Evolutionary conservation across 2,797 vertebrate genomes (phyloP).

Genomic region (Sebastes nivosus): DNA sequence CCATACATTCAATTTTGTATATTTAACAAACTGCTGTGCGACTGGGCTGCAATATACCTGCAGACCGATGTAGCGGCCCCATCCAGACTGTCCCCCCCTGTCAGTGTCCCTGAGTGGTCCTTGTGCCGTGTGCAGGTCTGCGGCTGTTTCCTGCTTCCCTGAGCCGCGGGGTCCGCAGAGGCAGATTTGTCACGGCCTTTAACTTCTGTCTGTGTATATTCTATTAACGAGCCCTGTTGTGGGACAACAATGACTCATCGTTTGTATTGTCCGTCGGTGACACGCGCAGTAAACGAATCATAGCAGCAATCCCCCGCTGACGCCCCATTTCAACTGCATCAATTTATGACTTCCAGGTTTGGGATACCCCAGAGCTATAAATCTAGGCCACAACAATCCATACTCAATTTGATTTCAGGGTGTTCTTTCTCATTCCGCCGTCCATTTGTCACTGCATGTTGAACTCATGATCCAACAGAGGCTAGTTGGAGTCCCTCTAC

Average conservation of each 20-base stretch:
- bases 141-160: conserved; percentile 24
- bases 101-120: conserved; percentile 16
- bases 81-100: not conserved
- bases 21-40: too few species aligned
- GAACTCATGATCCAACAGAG: conserved; percentile 72
- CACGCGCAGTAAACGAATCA: conserved; percentile 59
- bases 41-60: not conserved
- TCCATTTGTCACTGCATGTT: conserved; percentile 71
- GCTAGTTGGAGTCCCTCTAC: conserved; percentile 57
- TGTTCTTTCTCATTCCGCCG: conserved; percentile 62
- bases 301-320: conserved; percentile 53
- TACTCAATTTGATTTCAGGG: conserved; percentile 73
- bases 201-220: conserved; percentile 70
- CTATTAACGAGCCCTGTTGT: conserved; percentile 65
- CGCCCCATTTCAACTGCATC: conserved; percentile 64
- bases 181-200: conserved; percentile 64
- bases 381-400: conserved; percentile 70
- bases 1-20: too few species aligned
- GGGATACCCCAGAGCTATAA: conserved; percentile 59
- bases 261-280: conserved; percentile 58
- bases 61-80: not conserved
- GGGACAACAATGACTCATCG: conserved; percentile 58
- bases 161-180: conserved; percentile 29
- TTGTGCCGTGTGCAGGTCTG: conserved; percentile 16
- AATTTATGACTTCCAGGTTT: conserved; percentile 74